Evolutionary conservation across 2,113 vertebrate genomes (phyloP).

Genomic region (Empidonax traillii): DNA sequence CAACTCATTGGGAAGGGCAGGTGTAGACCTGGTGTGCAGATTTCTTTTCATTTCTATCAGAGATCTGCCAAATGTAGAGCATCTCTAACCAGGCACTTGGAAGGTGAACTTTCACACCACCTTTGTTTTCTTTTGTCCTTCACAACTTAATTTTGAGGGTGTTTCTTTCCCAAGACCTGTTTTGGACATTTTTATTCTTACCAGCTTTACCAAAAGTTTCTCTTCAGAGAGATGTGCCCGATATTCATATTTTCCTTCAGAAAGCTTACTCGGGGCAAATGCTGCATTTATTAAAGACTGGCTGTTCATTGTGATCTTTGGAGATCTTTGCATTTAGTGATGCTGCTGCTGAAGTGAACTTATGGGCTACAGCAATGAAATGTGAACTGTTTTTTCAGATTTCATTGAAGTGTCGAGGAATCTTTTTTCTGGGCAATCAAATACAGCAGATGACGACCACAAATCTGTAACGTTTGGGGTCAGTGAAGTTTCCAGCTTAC

Average conservation of each 20-base stretch:
- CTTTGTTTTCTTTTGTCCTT: neutral
- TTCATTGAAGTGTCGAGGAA: conserved; percentile 79
- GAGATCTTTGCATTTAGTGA: neutral
- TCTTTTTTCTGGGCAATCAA: conserved; percentile 76
- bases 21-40: neutral
- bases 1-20: no score
- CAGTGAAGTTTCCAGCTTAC: conserved; percentile 62
- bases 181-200: neutral
- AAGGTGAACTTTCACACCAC: neutral
- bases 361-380: neutral
- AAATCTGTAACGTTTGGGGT: conserved; percentile 14
- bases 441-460: conserved; percentile 47
- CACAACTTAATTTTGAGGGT: neutral
- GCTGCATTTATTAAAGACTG: neutral
- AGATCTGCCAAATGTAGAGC: neutral
- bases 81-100: neutral
- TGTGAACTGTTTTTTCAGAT: conserved; percentile 70
- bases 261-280: neutral
- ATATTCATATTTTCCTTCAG: neutral
- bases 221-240: neutral
- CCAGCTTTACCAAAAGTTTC: neutral
- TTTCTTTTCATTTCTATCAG: neutral
- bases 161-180: neutral
- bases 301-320: neutral
- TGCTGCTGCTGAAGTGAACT: neutral